Evolutionary conservation across 2,888 invertebrate species (phyloP).

Genomic region (Megastigmus dorsalis): DNA sequence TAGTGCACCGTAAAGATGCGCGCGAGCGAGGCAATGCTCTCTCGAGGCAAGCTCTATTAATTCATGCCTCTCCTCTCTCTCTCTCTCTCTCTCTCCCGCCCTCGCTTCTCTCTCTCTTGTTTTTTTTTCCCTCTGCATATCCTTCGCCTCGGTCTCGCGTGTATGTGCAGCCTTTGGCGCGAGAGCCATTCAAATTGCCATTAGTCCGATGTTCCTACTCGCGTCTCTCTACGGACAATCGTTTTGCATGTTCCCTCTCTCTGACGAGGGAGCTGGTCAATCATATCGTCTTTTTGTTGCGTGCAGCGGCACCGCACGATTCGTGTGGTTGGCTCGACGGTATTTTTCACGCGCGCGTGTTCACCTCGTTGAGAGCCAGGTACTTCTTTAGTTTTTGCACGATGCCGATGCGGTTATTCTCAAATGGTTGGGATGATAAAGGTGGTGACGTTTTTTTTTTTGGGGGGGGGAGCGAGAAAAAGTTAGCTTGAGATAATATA

Average conservation of each 20-base stretch:
- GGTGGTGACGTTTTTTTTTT: no score
- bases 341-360: no score
- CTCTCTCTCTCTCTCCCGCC: slow-evolving; percentile 2
- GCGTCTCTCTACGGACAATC: background rate
- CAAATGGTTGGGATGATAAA: no score
- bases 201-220: background rate
- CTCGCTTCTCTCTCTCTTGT: slow-evolving; percentile 1
- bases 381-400: no score
- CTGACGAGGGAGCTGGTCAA: no score
- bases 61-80: slow-evolving; percentile 6
- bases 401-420: no score
- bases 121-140: background rate
- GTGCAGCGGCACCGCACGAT: no score
- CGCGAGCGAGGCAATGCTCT: background rate
- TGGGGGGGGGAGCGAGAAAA: no score
- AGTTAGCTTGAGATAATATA: no score
- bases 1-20: slow-evolving; percentile 28
- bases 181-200: slow-evolving; percentile 19
- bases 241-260: background rate
- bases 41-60: slow-evolving; percentile 39
- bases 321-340: no score
- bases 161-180: no score
- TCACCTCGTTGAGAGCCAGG: no score
- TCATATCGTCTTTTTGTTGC: background rate
- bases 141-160: background rate